Conservation (phyloP, 92 coral and sea anemone species). For the Meandrina meandrites region DNA sequence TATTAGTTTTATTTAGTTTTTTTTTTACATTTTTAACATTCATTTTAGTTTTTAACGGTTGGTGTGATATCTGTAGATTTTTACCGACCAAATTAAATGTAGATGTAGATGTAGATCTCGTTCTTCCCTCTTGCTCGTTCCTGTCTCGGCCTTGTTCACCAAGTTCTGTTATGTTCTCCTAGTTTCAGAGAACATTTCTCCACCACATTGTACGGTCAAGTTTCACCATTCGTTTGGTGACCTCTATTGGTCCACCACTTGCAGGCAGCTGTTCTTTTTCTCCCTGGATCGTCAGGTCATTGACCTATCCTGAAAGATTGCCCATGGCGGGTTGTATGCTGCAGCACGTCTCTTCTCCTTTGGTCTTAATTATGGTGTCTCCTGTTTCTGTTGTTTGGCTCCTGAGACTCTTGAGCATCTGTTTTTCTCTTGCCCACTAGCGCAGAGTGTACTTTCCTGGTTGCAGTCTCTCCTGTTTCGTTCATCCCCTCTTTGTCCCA, state of each 20-base stretch:
- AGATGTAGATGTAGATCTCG: too few species aligned
- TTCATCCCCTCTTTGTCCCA: not conserved
- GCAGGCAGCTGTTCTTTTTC: not conserved
- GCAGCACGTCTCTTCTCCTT: not conserved
- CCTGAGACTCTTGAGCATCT: not conserved
- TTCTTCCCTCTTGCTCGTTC: not conserved
- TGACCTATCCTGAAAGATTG: constrained; percentile 17
- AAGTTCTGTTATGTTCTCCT: not conserved
- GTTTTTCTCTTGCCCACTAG: not conserved
- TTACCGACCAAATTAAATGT: too few species aligned
- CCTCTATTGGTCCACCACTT: constrained; percentile 25
- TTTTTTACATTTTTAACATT: too few species aligned
- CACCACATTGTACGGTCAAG: not conserved
- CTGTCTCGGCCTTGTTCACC: not conserved
- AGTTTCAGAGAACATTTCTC: not conserved
- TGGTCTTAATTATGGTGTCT: not conserved
- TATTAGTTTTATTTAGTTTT: too few species aligned
- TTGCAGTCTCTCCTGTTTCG: not conserved
- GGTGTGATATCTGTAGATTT: too few species aligned
- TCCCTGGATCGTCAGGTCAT: not conserved
- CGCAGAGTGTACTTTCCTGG: not conserved
- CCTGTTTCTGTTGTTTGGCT: not conserved
- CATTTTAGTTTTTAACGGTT: too few species aligned
- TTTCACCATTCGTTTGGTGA: not conserved
- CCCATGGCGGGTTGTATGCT: constrained; percentile 17